Base-by-base conservation (phyloP, 1,140 invertebrate species). In the Bicyclus anynana region DNA sequence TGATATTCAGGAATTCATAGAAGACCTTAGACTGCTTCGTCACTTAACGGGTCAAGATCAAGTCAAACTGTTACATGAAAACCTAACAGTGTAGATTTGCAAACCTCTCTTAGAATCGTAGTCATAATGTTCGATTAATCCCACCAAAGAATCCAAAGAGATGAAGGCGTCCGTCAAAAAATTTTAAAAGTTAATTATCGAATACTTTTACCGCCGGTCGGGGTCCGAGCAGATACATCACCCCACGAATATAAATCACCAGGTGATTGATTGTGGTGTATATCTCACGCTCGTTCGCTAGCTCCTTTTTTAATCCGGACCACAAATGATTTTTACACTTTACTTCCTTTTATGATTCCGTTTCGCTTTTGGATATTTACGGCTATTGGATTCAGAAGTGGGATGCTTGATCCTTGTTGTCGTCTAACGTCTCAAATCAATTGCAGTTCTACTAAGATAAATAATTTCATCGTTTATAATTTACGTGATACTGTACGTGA, bases 151-250 rank as follows among this genome's bases (percentile, higher is more conserved):
- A 53, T 37, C 33, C 27, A 46, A n/a, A 53, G 48, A 54, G 55
- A 80, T 80, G 78, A 78, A 83, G 80, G 81, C 74, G 79, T 82
- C 74, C 70, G 74, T 87, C 80, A 85, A 82, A 33, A n/a, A 83
- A 69, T 80, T 81, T 84, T 77, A 85, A 87, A 85, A 87, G 84
- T 87, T 87, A 87, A 87, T 87, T 87, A 87, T 82, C 77, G 69
- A 75, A 80, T 74, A 76, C 73, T 80, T 75, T 80, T 71, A 69
- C 72, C 69, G 63, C 42, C 64, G 63, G 68, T 62, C 69, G 68
- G 59, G 72, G 67, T 67, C 67, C 69, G 46, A 56, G 65, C 65
- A 71, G 69, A 84, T 87, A 79, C 80, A 87, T 87, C 82, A 87
- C 67, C 75, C 66, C 53, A 66, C 65, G 75, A 71, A 72, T 78